Conservation (phyloP, 2,113 vertebrate genomes). For the Phylloscopus whistleri region DNA sequence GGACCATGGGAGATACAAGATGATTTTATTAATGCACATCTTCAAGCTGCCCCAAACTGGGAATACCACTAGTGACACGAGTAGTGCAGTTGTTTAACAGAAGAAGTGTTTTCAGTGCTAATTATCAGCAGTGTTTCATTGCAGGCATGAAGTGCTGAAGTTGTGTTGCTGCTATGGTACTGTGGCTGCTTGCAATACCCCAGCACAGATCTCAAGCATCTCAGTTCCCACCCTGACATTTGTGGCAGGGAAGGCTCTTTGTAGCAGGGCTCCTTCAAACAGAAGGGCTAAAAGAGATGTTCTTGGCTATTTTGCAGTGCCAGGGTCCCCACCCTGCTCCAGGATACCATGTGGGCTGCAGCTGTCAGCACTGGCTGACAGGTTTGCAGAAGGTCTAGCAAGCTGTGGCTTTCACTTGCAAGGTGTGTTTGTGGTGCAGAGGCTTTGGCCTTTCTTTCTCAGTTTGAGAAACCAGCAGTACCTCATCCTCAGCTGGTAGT, state of each 20-base stretch:
- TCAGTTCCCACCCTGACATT: accelerated
- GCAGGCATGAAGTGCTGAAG: background rate
- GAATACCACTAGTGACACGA: background rate
- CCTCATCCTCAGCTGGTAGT: background rate
- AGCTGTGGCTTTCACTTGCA: background rate
- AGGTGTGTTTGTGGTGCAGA: background rate
- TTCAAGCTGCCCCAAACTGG: background rate
- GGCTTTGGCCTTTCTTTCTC: background rate
- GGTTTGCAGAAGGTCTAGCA: background rate
- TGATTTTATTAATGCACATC: background rate
- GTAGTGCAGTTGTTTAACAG: background rate
- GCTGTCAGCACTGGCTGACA: background rate
- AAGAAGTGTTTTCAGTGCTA: background rate
- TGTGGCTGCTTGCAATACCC: background rate
- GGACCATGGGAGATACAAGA: background rate
- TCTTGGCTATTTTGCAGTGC: background rate
- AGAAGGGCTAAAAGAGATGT: background rate
- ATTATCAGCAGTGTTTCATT: background rate
- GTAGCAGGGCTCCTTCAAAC: background rate
- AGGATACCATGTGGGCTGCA: background rate
- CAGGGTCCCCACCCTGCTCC: background rate
- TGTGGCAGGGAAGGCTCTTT: background rate
- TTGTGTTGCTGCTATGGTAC: accelerated
- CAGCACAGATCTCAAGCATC: background rate
- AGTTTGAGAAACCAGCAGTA: background rate